Percentiles rank a stretch among this genome's conserved stretches.
These are phyloP conservation scores for Rhagologus leucostigma DNA, from an alignment of 2,113 vertebrate genomes.

Conservation along the genomic window DNA sequence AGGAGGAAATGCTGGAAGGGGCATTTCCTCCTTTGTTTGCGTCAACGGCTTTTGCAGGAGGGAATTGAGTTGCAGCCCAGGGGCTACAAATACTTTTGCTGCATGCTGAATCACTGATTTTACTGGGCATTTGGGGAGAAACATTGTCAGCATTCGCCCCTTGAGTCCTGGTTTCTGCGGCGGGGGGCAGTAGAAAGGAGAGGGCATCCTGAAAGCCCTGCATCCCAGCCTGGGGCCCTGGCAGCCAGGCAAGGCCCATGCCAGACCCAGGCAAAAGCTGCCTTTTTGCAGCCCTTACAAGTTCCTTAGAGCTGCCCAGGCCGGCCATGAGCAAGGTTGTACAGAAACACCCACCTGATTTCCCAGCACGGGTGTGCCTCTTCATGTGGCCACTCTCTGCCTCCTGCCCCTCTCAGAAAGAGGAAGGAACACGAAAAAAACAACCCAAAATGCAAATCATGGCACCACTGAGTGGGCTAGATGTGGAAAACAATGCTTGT, in stretches of 20 bases:
- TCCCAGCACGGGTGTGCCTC: not conserved
- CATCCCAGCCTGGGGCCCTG: fast-evolving
- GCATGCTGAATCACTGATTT: fast-evolving
- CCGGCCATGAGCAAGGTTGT: fast-evolving
- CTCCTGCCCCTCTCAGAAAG: not conserved
- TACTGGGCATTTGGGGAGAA: not conserved
- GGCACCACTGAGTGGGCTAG: not conserved
- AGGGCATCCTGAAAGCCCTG: not conserved
- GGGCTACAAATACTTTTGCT: not conserved
- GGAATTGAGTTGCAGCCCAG: fast-evolving
- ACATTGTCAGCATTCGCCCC: fast-evolving
- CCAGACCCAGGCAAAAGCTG: not conserved
- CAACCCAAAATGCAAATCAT: not conserved
- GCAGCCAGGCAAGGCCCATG: not conserved
- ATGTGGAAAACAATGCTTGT: not conserved
- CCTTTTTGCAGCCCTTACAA: not conserved
- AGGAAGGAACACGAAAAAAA: not conserved
- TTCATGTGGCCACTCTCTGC: not conserved
- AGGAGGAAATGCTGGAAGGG: not conserved
- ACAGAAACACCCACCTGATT: not conserved
- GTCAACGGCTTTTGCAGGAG: not conserved
- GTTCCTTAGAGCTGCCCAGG: not conserved
- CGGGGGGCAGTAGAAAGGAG: not conserved
- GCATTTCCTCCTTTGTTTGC: fast-evolving
- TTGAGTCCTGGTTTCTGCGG: not conserved